Conservation (phyloP, 2,888 invertebrate species). For the Chrysolina americana region DNA sequence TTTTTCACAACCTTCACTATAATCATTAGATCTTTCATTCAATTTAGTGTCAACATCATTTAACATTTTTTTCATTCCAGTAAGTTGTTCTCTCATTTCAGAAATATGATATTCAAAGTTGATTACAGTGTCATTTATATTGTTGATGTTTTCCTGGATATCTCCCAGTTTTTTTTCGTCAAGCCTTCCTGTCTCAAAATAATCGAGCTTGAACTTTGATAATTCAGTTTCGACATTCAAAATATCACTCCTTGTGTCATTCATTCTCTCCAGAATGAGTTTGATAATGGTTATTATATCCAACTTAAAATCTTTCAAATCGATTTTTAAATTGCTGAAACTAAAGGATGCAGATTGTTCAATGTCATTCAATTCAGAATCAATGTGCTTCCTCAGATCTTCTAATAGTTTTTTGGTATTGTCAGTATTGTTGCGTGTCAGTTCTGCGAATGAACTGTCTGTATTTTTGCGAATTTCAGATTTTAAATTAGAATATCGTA, state of each 20-base stretch:
- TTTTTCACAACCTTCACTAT: background rate
- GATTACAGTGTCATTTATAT: background rate
- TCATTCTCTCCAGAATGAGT: background rate
- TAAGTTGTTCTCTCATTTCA: background rate
- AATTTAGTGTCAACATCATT: background rate
- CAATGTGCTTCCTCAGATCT: background rate
- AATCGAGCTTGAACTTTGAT: background rate
- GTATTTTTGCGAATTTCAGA: background rate
- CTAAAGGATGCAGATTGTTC: background rate
- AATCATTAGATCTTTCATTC: background rate
- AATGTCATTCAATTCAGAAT: background rate
- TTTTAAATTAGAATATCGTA: constrained; percentile 2
- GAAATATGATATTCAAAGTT: background rate
- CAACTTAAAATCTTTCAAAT: background rate
- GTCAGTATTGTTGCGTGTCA: background rate
- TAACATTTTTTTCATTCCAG: background rate
- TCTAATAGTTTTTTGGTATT: background rate
- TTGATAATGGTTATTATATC: background rate
- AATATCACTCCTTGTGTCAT: background rate
- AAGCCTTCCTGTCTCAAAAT: background rate
- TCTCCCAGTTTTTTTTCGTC: background rate
- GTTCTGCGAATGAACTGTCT: background rate
- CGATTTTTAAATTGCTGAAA: background rate
- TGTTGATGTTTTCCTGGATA: background rate
- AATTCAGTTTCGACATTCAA: background rate